phyloP scores from a whole-genome alignment of 1,140 invertebrate species.

The Drosophila sproati region DNA sequence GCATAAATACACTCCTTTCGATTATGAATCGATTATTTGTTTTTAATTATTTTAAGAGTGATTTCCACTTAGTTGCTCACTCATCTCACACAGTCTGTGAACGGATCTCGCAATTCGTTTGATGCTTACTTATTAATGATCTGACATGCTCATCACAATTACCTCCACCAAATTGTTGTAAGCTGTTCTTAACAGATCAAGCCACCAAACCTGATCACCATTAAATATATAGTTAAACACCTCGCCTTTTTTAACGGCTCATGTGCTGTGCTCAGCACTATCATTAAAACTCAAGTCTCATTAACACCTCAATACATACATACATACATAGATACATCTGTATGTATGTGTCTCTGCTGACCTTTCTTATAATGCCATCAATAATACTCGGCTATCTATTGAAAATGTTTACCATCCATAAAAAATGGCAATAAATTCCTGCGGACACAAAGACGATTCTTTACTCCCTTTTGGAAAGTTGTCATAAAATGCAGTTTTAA shows the following conservation, averaged over 20 bases:
- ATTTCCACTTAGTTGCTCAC: neutral
- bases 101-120: neutral
- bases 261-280: neutral
- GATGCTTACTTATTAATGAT: neutral
- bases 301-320: conserved; percentile 65
- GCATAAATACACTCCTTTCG: no score
- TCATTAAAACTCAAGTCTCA: conserved; percentile 36
- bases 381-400: neutral
- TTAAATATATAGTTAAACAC: conserved; percentile 9
- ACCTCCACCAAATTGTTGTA: neutral
- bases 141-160: neutral
- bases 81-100: no score
- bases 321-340: neutral
- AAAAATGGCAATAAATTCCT: conserved; percentile 68
- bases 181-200: neutral
- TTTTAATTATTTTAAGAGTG: no score
- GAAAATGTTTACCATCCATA: conserved; percentile 39
- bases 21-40: no score
- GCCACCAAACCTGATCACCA: conserved; percentile 9
- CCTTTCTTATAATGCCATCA: no score
- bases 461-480: conserved; percentile 22
- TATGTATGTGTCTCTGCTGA: neutral
- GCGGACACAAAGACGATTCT: conserved; percentile 19
- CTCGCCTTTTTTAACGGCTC: neutral
- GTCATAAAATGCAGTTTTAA: conserved; percentile 26